A percentile compares a stretch with the other conserved stretches of the same genome.
phyloP scores from a whole-genome alignment of 2,888 invertebrate genomes.

The Cloeon dipterum region DNA sequence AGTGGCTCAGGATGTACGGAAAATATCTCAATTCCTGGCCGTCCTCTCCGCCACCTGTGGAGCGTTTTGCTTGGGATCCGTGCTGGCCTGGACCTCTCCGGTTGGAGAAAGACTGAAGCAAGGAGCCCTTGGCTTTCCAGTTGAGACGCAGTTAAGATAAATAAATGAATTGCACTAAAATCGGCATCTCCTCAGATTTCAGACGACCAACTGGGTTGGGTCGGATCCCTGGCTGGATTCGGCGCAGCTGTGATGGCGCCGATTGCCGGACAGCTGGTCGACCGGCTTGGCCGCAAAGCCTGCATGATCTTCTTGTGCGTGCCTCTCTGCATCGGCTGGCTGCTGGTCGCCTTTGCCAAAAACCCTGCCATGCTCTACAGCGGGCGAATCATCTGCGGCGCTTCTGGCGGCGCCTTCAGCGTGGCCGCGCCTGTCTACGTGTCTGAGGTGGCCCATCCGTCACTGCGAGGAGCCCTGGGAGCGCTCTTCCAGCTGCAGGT shows the following conservation, averaged over 20 bases:
- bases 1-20: too few species aligned
- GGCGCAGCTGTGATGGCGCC: constrained; percentile 50
- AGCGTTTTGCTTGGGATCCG: constrained; percentile 49
- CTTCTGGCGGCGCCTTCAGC: constrained; percentile 59
- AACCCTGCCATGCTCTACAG: constrained; percentile 31
- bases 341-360: constrained; percentile 39
- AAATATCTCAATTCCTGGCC: too few species aligned
- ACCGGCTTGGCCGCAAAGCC: constrained; percentile 42
- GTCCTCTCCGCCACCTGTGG: too few species aligned
- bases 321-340: constrained; percentile 53
- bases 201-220: constrained; percentile 35
- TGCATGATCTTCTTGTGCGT: constrained; percentile 37
- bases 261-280: constrained; percentile 43
- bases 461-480: constrained; percentile 61
- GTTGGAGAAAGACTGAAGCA: constrained; percentile 27
- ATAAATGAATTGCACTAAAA: too few species aligned
- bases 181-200: constrained; percentile 9
- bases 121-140: constrained; percentile 8
- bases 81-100: constrained; percentile 57
- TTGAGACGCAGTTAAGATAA: too few species aligned
- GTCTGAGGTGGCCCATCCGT: constrained; percentile 64
- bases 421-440: constrained; percentile 65
- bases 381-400: constrained; percentile 44
- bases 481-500: constrained; percentile 54
- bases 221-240: constrained; percentile 42